Conservation (phyloP, 2,113 vertebrate species). For the Ploceus nigricollis region DNA sequence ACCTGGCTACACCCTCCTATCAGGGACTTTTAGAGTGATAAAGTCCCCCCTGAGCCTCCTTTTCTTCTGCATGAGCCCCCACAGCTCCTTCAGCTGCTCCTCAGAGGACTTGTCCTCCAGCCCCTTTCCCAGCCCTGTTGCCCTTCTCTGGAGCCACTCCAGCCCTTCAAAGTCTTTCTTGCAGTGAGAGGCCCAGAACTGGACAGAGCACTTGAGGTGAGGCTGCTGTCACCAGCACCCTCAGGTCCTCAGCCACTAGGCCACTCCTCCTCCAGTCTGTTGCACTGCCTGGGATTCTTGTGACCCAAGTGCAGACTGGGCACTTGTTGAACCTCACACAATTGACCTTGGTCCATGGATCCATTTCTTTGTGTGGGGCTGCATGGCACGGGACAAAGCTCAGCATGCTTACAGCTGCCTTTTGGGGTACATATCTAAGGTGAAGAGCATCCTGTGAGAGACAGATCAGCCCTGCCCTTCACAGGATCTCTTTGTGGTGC, state of each 20-base stretch:
- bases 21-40: background rate
- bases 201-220: background rate
- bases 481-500: rapidly evolving
- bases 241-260: background rate
- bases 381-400: background rate
- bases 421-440: no score
- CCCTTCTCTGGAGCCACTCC: background rate
- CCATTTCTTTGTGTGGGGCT: background rate
- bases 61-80: background rate
- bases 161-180: background rate
- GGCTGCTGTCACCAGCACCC: background rate
- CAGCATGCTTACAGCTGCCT: background rate
- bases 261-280: background rate
- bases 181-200: background rate
- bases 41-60: background rate
- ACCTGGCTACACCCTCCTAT: background rate
- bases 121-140: background rate
- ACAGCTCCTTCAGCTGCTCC: background rate
- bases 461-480: background rate
- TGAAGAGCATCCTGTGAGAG: background rate
- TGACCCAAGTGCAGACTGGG: background rate
- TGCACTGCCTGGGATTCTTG: background rate
- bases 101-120: background rate
- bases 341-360: rapidly evolving
- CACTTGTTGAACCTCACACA: background rate